These are phyloP conservation scores for Pedicia rivosa DNA, from an alignment of 2,888 invertebrate genomes.

Conservation along the genomic window DNA sequence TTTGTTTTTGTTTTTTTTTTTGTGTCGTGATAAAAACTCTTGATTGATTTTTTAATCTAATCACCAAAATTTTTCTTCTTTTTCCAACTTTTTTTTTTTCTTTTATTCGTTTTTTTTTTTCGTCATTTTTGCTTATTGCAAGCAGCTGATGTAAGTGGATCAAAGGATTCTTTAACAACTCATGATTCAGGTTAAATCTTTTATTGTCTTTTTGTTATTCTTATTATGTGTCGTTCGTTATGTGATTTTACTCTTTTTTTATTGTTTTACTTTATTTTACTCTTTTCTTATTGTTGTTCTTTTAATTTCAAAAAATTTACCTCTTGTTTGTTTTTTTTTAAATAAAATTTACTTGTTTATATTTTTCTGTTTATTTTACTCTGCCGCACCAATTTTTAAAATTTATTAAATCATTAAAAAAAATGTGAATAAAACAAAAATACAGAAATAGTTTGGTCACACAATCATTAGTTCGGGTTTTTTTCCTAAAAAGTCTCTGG, in stretches of 20 bases:
- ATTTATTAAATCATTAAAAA: no score
- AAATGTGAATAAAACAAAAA: no score
- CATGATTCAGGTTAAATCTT: slow-evolving; percentile 64
- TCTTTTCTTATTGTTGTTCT: slow-evolving; percentile 1
- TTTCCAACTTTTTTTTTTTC: background rate
- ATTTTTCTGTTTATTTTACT: background rate
- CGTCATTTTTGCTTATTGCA: slow-evolving; percentile 5
- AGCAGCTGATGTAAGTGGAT: slow-evolving; percentile 62
- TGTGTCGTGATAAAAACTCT: no score
- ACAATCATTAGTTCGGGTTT: no score
- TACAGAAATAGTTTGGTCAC: no score
- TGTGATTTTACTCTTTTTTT: slow-evolving; percentile 8
- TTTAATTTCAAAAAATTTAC: background rate
- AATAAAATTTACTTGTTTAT: background rate
- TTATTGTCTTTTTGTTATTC: slow-evolving; percentile 13
- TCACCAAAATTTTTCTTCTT: no score
- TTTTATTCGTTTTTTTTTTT: background rate
- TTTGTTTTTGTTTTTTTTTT: no score
- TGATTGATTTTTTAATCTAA: no score
- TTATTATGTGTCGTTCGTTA: slow-evolving; percentile 13
- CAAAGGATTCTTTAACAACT: slow-evolving; percentile 63
- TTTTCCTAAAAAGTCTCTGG: no score
- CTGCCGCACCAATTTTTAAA: no score
- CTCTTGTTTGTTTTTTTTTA: background rate
- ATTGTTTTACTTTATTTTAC: slow-evolving; percentile 1